Conservation (phyloP, 2,113 vertebrate genomes). For the Tachuris rubrigastra region DNA sequence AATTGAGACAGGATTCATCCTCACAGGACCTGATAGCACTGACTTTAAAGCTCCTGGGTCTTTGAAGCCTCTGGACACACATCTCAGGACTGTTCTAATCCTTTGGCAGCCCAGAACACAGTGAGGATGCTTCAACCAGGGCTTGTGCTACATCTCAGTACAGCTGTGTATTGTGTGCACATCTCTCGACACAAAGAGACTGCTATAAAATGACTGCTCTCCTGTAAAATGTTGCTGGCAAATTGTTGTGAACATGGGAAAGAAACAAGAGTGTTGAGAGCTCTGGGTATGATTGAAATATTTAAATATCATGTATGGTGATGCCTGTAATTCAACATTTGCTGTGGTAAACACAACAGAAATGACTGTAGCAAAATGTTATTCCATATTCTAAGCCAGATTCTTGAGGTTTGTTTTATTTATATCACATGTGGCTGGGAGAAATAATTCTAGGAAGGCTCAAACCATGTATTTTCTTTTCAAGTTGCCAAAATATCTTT, state of each 20-base stretch:
- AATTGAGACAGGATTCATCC: neutral
- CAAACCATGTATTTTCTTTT: slow-evolving; percentile 19
- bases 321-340: slow-evolving; percentile 38
- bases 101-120: neutral
- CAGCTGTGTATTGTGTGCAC: neutral
- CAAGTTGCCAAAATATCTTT: slow-evolving; percentile 21
- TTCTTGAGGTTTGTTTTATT: slow-evolving; percentile 60
- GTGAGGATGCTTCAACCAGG: neutral
- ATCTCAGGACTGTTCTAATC: neutral
- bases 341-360: slow-evolving; percentile 45
- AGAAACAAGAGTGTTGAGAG: slow-evolving; percentile 36
- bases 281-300: slow-evolving; percentile 37
- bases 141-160: neutral
- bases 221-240: slow-evolving; percentile 1
- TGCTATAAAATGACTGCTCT: neutral
- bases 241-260: neutral
- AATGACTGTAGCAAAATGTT: slow-evolving; percentile 36
- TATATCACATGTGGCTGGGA: slow-evolving; percentile 46
- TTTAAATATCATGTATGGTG: slow-evolving; percentile 15
- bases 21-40: neutral
- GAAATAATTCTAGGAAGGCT: slow-evolving; percentile 29
- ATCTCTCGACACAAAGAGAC: neutral
- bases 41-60: neutral
- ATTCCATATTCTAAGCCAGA: slow-evolving; percentile 59
- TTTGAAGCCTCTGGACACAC: neutral